Percentiles rank a stretch among this genome's conserved stretches.
Evolutionary conservation across 2,113 vertebrate species (phyloP).

Genomic region (Hipposideros armiger): DNA sequence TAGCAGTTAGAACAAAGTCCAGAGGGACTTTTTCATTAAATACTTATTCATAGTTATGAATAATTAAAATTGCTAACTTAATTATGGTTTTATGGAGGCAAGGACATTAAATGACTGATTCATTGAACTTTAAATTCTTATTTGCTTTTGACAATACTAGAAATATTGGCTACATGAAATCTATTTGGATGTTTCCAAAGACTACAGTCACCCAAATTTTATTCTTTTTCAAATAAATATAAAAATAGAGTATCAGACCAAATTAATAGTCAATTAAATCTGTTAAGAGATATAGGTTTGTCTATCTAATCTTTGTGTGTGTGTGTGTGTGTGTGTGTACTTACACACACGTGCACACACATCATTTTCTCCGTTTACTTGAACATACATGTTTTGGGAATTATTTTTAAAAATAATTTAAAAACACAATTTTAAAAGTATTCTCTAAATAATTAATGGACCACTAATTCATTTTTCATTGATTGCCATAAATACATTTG

Average conservation of each 20-base stretch:
- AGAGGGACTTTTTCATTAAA: conserved; percentile 55
- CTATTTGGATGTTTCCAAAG: neutral
- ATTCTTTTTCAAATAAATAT: conserved; percentile 36
- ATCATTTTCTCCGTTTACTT: neutral
- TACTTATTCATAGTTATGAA: conserved; percentile 45
- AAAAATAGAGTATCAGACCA: neutral
- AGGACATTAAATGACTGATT: conserved; percentile 43
- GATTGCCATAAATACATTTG: neutral
- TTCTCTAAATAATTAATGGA: neutral
- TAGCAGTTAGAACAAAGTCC: conserved; percentile 54
- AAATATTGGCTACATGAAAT: conserved; percentile 10
- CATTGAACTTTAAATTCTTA: neutral
- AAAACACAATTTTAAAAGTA: neutral
- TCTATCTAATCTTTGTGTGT: neutral
- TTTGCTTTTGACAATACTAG: neutral
- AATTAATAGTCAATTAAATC: neutral
- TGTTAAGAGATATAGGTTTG: neutral
- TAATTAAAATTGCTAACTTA: conserved; percentile 66
- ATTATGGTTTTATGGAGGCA: conserved; percentile 55
- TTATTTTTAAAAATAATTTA: neutral
- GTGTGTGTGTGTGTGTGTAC: too few species aligned
- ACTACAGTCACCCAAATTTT: neutral
- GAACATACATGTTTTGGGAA: neutral
- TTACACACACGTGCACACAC: fast-evolving
- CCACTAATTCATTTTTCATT: neutral